Percentiles rank a stretch among this genome's conserved stretches.
Evolutionary conservation across 2,888 invertebrate genomes (phyloP).

Genomic region (Sinohyriopsis cumingii): DNA sequence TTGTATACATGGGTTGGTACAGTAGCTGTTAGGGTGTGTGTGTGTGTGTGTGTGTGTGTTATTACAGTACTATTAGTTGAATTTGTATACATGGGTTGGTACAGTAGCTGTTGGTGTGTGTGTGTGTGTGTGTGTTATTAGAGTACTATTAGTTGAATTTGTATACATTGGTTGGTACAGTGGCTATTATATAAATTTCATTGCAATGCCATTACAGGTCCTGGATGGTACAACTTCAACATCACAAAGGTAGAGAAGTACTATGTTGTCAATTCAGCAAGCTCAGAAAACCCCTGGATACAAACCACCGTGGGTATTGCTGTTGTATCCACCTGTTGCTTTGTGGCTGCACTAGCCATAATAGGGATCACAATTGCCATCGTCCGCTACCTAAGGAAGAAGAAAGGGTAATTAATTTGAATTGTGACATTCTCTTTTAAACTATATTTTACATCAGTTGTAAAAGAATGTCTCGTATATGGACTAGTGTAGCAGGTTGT

Average conservation of each 20-base stretch:
- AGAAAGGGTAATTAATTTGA: conserved; percentile 6
- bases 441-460: too few species aligned
- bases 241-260: conserved; percentile 29
- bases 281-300: conserved; percentile 25
- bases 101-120: too few species aligned
- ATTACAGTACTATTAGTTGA: too few species aligned
- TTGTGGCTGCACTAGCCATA: conserved; percentile 9
- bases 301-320: conserved; percentile 29
- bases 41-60: too few species aligned
- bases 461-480: too few species aligned
- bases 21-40: too few species aligned
- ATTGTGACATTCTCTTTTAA: not conserved
- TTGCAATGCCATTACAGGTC: conserved; percentile 8
- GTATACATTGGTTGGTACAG: too few species aligned
- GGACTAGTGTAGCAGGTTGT: too few species aligned
- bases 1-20: too few species aligned
- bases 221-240: conserved; percentile 22
- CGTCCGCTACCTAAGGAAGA: conserved; percentile 13
- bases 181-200: not conserved
- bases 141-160: too few species aligned
- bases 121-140: too few species aligned
- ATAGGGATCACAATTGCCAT: conserved; percentile 2
- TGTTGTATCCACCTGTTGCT: conserved; percentile 15
- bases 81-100: too few species aligned
- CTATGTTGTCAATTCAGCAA: not conserved